Evolutionary conservation across 64 coral and sea anemone species (phyloP), one percentile per base, ranked within the genome.

Genomic region (Anthopleura sola): DNA sequence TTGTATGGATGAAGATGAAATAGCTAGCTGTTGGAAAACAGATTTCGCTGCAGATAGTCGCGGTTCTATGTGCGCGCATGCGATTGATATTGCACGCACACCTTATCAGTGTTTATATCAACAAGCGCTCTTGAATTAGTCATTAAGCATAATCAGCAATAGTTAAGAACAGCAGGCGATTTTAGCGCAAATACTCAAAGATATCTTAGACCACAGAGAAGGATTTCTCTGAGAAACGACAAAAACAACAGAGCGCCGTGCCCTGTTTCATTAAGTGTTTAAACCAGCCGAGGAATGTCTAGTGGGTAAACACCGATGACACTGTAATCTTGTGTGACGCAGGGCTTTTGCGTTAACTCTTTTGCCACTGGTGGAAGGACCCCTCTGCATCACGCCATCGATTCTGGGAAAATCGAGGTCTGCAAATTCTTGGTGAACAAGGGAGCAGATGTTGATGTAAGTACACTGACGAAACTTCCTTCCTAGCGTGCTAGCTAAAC

Each of bases 371-470:
- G 85, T 49, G 89, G 89, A 36, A 83, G 89, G 14, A 91, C 51
- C 6, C 74, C 89, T 31, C 78, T 91, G 10, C 89, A 91, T 36
- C 84, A 86, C 78, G 89, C 89, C 18, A 55, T 91, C 8, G 83
- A 91, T 37, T 75, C 83, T 16, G 83, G 83, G 28, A 91, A 86
- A 36, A 39, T 91, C 74, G 89, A 91, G 31, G 84, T 91, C 15
- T 68, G 84, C 24, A 68, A 91, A 60, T 79, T 77, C 24, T 83
- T 91, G 40, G 57, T 91, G 44, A 19, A 54, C 0, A 85, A 82
- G 15, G 84, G 89, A 36, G 89, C 89, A 11, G 89, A 91, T 15
- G 83, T 86, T 7, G 85, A 91, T 57, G 89, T 91, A 58, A 91
- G 89, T 80, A 23, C 20, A 48, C 14, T 5, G 24, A 53, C 50